A percentile compares a stretch with the other conserved stretches of the same genome.
Conservation (phyloP, 1,140 invertebrate genomes). For the Heliconius nattereri region DNA sequence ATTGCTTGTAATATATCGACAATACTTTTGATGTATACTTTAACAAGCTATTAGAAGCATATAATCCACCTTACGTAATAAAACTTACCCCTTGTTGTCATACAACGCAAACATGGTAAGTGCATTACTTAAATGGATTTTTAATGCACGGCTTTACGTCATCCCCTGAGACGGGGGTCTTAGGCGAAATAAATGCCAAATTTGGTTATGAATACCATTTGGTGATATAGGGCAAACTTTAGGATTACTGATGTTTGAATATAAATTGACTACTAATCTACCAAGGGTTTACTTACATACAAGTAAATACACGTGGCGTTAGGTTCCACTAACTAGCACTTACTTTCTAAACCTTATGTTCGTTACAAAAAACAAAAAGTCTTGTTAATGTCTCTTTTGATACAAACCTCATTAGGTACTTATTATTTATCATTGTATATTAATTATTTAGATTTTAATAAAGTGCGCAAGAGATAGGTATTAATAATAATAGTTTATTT, state of each 20-base stretch:
- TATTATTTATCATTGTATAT: too few species aligned
- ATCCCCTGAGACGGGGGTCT: slow-evolving; percentile 19
- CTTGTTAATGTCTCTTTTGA: too few species aligned
- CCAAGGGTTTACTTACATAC: too few species aligned
- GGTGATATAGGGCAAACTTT: neutral
- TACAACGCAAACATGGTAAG: slow-evolving; percentile 28
- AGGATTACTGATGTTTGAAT: neutral
- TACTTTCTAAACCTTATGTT: too few species aligned
- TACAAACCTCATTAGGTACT: too few species aligned
- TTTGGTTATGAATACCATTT: slow-evolving; percentile 10
- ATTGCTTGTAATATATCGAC: neutral
- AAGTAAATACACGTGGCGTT: too few species aligned
- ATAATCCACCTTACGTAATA: slow-evolving; percentile 17
- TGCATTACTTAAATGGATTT: slow-evolving; percentile 62
- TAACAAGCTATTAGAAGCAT: slow-evolving; percentile 1
- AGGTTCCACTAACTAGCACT: too few species aligned
- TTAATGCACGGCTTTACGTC: slow-evolving; percentile 47
- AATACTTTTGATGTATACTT: neutral
- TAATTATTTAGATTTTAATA: too few species aligned
- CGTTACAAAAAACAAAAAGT: too few species aligned
- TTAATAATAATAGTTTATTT: too few species aligned
- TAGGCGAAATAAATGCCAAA: slow-evolving; percentile 4
- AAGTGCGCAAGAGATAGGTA: too few species aligned
- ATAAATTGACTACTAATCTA: neutral
- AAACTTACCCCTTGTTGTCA: neutral